Percentiles rank a stretch among this genome's conserved stretches.
Conservation (phyloP, 2,888 invertebrate genomes). For the Drosophila trichaetosa region DNA sequence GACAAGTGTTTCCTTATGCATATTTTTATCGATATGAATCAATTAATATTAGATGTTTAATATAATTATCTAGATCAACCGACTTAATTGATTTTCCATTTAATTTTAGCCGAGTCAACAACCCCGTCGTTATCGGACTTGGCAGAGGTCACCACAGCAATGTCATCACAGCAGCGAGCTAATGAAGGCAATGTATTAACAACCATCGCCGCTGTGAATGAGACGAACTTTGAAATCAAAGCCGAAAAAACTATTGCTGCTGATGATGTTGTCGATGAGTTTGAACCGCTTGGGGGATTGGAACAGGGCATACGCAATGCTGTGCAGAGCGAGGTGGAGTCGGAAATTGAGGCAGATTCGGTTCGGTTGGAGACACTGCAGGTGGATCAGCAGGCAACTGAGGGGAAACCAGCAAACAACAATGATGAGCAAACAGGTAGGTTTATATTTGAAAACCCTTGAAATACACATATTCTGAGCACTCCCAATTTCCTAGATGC, state of each 20-base stretch:
- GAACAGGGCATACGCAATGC: conserved; percentile 78
- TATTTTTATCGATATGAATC: conserved; percentile 4
- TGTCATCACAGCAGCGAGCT: conserved; percentile 40
- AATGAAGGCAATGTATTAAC: conserved; percentile 18
- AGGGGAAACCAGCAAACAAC: conserved; percentile 7
- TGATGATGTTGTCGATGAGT: conserved; percentile 50
- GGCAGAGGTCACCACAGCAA: conserved; percentile 47
- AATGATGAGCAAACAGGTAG: conserved; percentile 43
- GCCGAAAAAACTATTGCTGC: conserved; percentile 23
- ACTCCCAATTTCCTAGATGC: conserved; percentile 6
- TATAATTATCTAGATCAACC: conserved; percentile 3
- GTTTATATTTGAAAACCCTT: neutral
- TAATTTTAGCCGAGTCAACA: conserved; percentile 60
- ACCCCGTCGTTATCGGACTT: conserved; percentile 33
- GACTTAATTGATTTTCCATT: conserved; percentile 4
- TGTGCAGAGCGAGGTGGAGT: conserved; percentile 73
- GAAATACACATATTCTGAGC: neutral
- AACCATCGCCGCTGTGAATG: conserved; percentile 27
- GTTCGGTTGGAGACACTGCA: conserved; percentile 30
- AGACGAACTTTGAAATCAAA: conserved; percentile 17
- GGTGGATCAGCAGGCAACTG: conserved; percentile 21
- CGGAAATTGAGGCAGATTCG: conserved; percentile 57
- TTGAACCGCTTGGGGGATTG: conserved; percentile 58
- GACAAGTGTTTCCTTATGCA: conserved; percentile 19
- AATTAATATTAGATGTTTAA: conserved; percentile 2